A percentile compares a stretch with the other conserved stretches of the same genome.
Evolutionary conservation across 2,797 vertebrate genomes (phyloP).

Genomic region (Acridotheres tristis): DNA sequence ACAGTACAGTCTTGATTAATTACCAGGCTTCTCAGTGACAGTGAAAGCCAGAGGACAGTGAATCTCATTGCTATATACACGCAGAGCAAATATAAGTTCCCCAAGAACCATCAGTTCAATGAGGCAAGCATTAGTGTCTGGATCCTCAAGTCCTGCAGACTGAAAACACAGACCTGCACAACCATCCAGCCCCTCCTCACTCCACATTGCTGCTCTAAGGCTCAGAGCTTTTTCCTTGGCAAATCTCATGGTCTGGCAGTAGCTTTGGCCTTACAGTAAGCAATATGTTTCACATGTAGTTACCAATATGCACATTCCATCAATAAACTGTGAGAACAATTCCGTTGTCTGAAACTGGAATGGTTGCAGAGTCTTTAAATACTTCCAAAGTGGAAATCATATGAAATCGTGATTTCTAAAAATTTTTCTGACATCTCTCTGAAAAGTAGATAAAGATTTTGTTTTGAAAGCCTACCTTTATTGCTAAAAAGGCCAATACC

Average conservation of each 20-base stretch:
- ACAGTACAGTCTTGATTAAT: slow-evolving; percentile 72
- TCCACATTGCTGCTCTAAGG: neutral
- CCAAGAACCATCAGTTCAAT: slow-evolving; percentile 44
- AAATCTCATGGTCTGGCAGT: neutral
- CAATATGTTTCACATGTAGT: neutral
- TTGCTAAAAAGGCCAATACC: neutral
- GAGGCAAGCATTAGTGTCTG: neutral
- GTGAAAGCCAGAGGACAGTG: slow-evolving; percentile 29
- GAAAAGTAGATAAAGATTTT: neutral
- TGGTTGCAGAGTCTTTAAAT: neutral
- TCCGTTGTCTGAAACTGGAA: neutral
- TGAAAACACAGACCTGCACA: slow-evolving; percentile 28
- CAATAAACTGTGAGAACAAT: neutral
- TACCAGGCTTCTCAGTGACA: slow-evolving; percentile 61
- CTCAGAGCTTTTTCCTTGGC: neutral
- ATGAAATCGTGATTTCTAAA: neutral
- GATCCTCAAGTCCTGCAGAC: neutral
- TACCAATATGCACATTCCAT: fast-evolving
- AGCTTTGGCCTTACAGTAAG: neutral
- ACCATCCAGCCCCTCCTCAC: neutral
- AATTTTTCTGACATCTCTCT: neutral
- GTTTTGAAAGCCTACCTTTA: neutral
- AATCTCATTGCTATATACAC: slow-evolving; percentile 24
- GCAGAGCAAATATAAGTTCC: slow-evolving; percentile 22
- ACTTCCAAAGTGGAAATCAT: neutral